These are phyloP conservation scores for Cremastinae sp. DNA, from an alignment of 2,888 invertebrate genomes.

Conservation along the genomic window DNA sequence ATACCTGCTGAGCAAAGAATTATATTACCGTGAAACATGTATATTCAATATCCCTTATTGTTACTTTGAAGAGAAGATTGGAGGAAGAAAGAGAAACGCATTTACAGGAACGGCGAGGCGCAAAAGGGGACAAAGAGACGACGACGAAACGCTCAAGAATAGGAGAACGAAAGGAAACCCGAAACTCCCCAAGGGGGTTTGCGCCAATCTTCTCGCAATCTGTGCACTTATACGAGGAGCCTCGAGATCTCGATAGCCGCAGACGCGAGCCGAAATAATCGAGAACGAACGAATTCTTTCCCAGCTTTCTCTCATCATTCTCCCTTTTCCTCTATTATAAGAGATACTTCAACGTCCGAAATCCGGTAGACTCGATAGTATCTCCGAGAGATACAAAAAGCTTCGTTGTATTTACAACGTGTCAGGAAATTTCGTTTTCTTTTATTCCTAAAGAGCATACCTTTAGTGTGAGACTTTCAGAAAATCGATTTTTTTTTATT, in stretches of 20 bases:
- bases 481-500: too few relatives aligned
- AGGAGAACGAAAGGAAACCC: slow-evolving; percentile 29
- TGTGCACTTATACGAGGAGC: slow-evolving; percentile 16
- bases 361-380: slow-evolving; percentile 12
- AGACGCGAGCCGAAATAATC: slow-evolving; percentile 10
- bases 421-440: too few relatives aligned
- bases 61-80: background rate
- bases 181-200: slow-evolving; percentile 12
- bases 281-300: slow-evolving; percentile 20
- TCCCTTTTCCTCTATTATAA: background rate
- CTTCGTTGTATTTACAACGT: background rate
- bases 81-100: background rate
- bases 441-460: too few relatives aligned
- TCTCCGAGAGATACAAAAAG: background rate
- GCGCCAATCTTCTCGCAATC: slow-evolving; percentile 35
- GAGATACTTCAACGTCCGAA: background rate
- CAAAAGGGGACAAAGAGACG: slow-evolving; percentile 1
- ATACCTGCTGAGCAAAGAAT: too few relatives aligned
- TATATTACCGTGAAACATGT: too few relatives aligned
- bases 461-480: too few relatives aligned
- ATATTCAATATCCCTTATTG: background rate
- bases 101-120: background rate
- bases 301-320: background rate
- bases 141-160: background rate
- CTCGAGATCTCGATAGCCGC: slow-evolving; percentile 23